A percentile compares a stretch with the other conserved stretches of the same genome.
Evolutionary conservation across 1,140 invertebrate species (phyloP).

Genomic region (Drosophila aff.): DNA sequence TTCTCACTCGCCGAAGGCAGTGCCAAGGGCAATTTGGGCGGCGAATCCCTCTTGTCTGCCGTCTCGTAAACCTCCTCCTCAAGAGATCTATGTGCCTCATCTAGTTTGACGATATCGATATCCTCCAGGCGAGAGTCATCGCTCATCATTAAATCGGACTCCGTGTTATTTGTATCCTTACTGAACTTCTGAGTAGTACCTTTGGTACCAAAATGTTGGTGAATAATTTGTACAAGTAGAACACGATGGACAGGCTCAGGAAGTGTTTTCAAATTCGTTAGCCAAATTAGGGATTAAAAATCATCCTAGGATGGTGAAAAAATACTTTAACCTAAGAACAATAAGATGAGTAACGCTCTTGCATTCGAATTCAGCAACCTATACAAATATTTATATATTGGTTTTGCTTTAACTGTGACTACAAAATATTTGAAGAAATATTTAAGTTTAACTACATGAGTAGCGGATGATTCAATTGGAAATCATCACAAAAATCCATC

Average conservation of each 20-base stretch:
- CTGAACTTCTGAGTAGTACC: background rate
- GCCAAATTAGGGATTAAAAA: no score
- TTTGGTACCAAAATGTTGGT: slow-evolving; percentile 15
- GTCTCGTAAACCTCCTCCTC: slow-evolving; percentile 66
- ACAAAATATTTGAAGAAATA: background rate
- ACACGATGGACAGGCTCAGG: slow-evolving; percentile 8
- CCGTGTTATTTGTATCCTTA: background rate
- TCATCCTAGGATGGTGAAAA: background rate
- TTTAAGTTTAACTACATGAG: background rate
- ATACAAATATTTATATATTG: background rate
- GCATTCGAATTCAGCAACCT: background rate
- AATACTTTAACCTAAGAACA: background rate
- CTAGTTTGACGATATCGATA: slow-evolving; percentile 80
- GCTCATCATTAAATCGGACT: slow-evolving; percentile 71
- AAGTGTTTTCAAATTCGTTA: background rate
- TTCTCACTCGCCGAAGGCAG: slow-evolving; percentile 50
- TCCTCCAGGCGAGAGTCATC: slow-evolving; percentile 67
- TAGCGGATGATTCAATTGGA: background rate
- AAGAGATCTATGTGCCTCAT: slow-evolving; percentile 44
- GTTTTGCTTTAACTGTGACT: background rate
- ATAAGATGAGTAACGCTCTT: background rate
- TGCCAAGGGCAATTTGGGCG: background rate
- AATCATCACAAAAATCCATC: background rate
- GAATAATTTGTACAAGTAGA: slow-evolving; percentile 2
- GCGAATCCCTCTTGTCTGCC: slow-evolving; percentile 8